Evolutionary conservation across 2,113 vertebrate genomes (phyloP).

Genomic region (Galeopterus variegatus): DNA sequence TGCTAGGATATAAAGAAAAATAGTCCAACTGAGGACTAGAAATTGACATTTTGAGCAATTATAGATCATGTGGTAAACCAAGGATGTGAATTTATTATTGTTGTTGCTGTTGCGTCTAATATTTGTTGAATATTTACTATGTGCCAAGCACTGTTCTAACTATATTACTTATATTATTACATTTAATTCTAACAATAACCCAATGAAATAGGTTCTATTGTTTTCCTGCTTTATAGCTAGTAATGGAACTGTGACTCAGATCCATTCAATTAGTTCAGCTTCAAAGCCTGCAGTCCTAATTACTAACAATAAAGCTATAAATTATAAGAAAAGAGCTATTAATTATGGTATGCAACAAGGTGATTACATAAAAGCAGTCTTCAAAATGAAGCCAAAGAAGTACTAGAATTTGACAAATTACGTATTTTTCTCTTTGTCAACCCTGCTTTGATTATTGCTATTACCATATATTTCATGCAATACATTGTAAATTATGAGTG

Average conservation of each 20-base stretch:
- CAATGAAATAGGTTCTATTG: not conserved
- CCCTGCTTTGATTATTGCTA: not conserved
- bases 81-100: not conserved
- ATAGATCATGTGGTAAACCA: not conserved
- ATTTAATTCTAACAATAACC: not conserved
- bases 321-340: constrained; percentile 19
- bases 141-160: not conserved
- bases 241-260: not conserved
- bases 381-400: not conserved
- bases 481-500: not conserved
- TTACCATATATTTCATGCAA: not conserved
- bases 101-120: not conserved
- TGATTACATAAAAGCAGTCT: not conserved
- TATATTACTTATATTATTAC: not conserved
- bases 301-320: not conserved
- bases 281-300: not conserved
- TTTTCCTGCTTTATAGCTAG: not conserved
- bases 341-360: not conserved
- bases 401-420: constrained; percentile 31
- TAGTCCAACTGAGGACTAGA: not conserved
- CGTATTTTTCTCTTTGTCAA: not conserved
- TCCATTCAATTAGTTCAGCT: not conserved
- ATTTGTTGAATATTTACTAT: not conserved
- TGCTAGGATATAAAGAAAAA: not conserved
- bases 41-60: not conserved